A percentile compares a stretch with the other conserved stretches of the same genome.
phyloP scores from a whole-genome alignment of 2,888 invertebrate genomes.

The Tupiocoris notatus region DNA sequence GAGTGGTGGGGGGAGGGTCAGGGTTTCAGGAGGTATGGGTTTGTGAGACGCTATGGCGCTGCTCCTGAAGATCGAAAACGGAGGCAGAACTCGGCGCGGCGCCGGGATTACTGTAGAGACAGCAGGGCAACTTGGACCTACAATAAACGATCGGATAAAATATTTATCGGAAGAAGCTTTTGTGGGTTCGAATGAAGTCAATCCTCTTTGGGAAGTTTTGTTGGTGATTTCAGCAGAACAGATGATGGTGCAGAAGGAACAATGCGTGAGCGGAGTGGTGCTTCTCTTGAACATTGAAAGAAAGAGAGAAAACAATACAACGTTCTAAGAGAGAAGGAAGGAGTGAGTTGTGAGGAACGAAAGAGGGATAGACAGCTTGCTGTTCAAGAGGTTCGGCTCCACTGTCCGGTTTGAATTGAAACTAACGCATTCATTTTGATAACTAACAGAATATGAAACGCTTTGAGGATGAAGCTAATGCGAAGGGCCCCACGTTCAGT shows the following conservation, averaged over 20 bases:
- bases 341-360: not conserved
- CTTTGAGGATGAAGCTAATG: no score
- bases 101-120: not conserved
- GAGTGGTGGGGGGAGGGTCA: no score
- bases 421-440: constrained; percentile 19
- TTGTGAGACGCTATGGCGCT: no score
- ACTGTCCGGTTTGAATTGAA: constrained; percentile 4
- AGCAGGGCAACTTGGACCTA: not conserved
- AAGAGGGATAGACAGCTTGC: no score
- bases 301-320: constrained; percentile 27
- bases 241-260: not conserved
- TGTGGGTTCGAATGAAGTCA: constrained; percentile 20
- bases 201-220: constrained; percentile 23
- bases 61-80: not conserved
- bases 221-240: constrained; percentile 9
- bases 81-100: not conserved
- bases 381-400: not conserved
- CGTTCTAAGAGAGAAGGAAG: not conserved
- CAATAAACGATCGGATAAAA: constrained; percentile 28
- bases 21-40: no score
- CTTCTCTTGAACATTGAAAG: constrained; percentile 11
- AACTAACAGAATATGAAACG: no score
- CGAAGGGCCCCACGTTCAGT: no score
- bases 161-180: constrained; percentile 28
- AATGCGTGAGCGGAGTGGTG: no score